Evolutionary conservation across 2,113 vertebrate genomes (phyloP), one percentile per base, ranked within the genome.

Genomic region (Pelusios castaneus): DNA sequence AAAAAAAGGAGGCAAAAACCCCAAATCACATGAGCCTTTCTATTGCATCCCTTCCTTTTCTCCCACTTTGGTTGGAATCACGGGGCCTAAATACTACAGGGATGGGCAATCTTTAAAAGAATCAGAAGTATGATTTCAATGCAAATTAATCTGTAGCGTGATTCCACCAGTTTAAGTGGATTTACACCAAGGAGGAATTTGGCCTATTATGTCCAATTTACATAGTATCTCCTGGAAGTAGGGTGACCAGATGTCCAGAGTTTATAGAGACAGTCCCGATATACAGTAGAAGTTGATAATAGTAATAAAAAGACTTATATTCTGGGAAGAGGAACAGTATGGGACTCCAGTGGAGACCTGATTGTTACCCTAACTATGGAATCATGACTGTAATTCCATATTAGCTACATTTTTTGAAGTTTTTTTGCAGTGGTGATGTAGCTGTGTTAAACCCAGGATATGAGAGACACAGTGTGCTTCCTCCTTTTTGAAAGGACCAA

Each of bases 101-200:
- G 8, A 38, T n/a, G 34, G 63, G 63, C 63, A n/a, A 31, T 29
- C 60, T 34, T 63, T 63, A 34, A 34, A 63, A n/a, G 34, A 34
- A 38, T 38, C n/a, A n/a, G 63, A 21, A 67, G 34, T 9, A 81
- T 80, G 1, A 55, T 47, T 58, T 58, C 73, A 77, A 80, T 24
- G 3, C 45, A 81, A 73, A 4, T 49, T 22, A 1, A 8, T 89
- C 56, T 88, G 38, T 84, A 38, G 52, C 60, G 90, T 10, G 87
- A 3, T 89, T 87, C 16, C 14, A 13, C n/a, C 91, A 80, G 82
- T 38, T 70, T 85, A 43, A 81, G 84, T 63, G 89, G 82, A 94
- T 24, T 80, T 88, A 45, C 45, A 8, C 10, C 31, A 29, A 89
- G 58, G 45, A 90, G 63, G 14, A 91, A 67, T 51, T 25, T 93